Conservation (phyloP, 2,113 vertebrate genomes). For the Mormoops blainvillei region DNA sequence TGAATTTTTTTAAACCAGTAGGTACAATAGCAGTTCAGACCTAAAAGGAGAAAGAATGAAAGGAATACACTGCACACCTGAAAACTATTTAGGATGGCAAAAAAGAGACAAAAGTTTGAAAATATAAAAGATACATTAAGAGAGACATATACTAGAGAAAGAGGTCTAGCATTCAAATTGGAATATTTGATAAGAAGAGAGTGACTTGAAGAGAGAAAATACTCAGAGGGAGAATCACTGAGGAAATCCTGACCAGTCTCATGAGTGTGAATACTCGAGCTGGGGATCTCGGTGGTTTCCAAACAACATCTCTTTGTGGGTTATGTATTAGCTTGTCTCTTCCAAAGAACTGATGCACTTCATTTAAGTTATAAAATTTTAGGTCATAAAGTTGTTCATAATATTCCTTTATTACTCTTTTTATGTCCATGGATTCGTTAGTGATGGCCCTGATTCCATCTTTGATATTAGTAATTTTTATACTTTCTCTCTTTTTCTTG, state of each 20-base stretch:
- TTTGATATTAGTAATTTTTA: background rate
- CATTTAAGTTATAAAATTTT: background rate
- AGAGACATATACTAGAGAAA: background rate
- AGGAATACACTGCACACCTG: background rate
- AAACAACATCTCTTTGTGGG: background rate
- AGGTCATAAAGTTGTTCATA: background rate
- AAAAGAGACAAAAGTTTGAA: background rate
- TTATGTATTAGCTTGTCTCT: background rate
- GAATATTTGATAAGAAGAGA: background rate
- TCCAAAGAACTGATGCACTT: background rate
- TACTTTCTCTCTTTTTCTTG: background rate
- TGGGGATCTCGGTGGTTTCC: background rate
- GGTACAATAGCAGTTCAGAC: background rate
- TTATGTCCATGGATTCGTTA: background rate
- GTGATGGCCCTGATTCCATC: background rate
- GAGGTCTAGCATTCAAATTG: fast-evolving
- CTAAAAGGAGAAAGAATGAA: background rate
- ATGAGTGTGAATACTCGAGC: background rate
- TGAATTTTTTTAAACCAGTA: background rate
- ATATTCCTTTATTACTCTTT: background rate
- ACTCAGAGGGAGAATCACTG: background rate
- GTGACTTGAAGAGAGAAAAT: background rate
- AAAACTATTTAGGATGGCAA: background rate
- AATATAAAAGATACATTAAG: background rate
- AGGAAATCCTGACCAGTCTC: background rate